phyloP scores from a whole-genome alignment of 2,888 invertebrate species.

The Ormia ochracea region DNA sequence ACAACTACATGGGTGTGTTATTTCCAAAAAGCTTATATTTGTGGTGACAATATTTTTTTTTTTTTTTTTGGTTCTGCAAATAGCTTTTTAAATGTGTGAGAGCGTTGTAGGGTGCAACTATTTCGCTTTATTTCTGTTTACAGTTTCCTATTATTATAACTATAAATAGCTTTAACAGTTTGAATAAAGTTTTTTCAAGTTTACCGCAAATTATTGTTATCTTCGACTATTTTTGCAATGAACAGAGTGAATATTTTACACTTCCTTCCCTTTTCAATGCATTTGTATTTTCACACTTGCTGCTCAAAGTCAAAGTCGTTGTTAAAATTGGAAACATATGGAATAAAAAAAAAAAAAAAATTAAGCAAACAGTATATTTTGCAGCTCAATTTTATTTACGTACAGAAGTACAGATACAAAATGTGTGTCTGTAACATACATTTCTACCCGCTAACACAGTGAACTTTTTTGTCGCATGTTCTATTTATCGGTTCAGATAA shows the following conservation, averaged over 20 bases:
- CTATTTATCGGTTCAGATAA: no score
- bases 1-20: no score
- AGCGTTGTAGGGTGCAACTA: neutral
- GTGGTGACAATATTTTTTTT: no score
- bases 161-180: neutral
- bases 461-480: no score
- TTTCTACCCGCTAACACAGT: no score
- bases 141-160: neutral
- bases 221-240: neutral
- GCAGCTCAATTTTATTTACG: conserved; percentile 15
- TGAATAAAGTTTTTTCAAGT: conserved; percentile 6
- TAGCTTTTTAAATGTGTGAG: no score
- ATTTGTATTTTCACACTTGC: conserved; percentile 43
- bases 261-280: conserved; percentile 42
- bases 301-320: conserved; percentile 56
- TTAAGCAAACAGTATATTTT: neutral
- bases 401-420: neutral
- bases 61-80: no score
- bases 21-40: no score
- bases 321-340: conserved; percentile 5
- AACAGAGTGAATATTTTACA: conserved; percentile 3
- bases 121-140: neutral
- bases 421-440: neutral
- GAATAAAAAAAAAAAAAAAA: neutral
- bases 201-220: conserved; percentile 54